A percentile compares a stretch with the other conserved stretches of the same genome.
phyloP scores from a whole-genome alignment of 2,888 invertebrate species.

The Eustalomyia histrio region DNA sequence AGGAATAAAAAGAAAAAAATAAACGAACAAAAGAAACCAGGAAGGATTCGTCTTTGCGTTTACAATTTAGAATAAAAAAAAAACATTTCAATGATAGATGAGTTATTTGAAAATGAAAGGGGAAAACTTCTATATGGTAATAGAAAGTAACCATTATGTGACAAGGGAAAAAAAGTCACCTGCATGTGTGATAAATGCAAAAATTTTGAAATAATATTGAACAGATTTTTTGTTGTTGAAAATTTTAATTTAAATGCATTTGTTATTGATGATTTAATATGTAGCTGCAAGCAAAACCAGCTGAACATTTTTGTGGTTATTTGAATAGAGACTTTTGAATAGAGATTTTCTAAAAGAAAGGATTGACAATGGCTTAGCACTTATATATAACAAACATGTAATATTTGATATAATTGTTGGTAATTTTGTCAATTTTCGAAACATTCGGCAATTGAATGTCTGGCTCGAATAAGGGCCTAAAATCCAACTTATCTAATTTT shows the following conservation, averaged over 20 bases:
- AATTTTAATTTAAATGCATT: background rate
- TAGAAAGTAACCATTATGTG: background rate
- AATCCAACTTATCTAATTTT: too few relatives aligned
- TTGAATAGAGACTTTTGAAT: background rate
- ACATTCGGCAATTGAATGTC: background rate
- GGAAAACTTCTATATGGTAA: constrained; percentile 4
- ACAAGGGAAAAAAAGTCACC: constrained; percentile 41
- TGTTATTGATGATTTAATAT: constrained; percentile 6
- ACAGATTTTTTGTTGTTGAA: background rate
- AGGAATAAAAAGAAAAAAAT: constrained; percentile 22
- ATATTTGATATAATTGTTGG: background rate
- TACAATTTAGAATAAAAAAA: background rate
- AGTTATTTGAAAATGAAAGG: constrained; percentile 25
- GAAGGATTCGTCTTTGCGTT: background rate
- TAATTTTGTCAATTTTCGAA: background rate
- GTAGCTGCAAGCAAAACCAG: constrained; percentile 54
- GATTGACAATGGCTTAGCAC: constrained; percentile 33
- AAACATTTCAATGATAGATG: constrained; percentile 55
- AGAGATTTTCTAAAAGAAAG: constrained; percentile 21
- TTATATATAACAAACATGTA: constrained; percentile 23
- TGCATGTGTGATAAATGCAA: constrained; percentile 23
- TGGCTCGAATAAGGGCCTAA: too few relatives aligned
- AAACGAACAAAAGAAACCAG: constrained; percentile 5
- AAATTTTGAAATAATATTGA: background rate
- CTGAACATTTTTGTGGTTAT: constrained; percentile 40